Evolutionary conservation across 2,797 vertebrate genomes (phyloP), one percentile per base, ranked within the genome.

Genomic region (Brachymystax lenok): DNA sequence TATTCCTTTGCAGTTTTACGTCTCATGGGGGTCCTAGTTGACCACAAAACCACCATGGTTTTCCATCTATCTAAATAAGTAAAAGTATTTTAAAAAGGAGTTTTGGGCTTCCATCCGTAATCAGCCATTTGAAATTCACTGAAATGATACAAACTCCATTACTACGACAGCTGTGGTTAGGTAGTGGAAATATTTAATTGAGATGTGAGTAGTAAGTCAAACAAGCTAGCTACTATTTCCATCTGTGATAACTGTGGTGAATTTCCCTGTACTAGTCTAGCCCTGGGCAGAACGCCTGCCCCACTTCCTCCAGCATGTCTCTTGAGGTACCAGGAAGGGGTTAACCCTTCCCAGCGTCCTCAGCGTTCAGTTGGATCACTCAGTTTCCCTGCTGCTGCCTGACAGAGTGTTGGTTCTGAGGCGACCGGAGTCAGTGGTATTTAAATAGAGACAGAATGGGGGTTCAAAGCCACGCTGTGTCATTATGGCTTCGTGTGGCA

Each of bases 381-480:
- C 79, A 63, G 83, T 79, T 78, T 82, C 84, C 85, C 88, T 33
- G 81, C 90, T 79, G 89, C 81, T 84, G 51, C 83, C 85, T 84
- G 82, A 90, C 91, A 88, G 87, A 82, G 88, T 86, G 83, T 90
- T 90, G 84, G 83, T 88, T 88, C 82, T 84, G 78, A 89, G 82
- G 88, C 77, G 90, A 81, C 86, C 77, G 85, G 82, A 70, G 69
- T n/a, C 35, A 50, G 59, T 21, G 68, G 83, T 91, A 90, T 94
- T 93, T 90, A 94, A 94, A 94, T 94, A 95, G 91, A 91, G 88
- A 28, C 83, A 75, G 88, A 85, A 80, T 56, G 64, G 82, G 59
- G 74, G 86, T 92, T 90, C 79, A 87, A 88, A 92, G 87, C 83
- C 40, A 27, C 74, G 87, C 80, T 75, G 82, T 90, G 88, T 92